phyloP scores from a whole-genome alignment of 2,888 invertebrate species.

The Lasioglossum figueresi region DNA sequence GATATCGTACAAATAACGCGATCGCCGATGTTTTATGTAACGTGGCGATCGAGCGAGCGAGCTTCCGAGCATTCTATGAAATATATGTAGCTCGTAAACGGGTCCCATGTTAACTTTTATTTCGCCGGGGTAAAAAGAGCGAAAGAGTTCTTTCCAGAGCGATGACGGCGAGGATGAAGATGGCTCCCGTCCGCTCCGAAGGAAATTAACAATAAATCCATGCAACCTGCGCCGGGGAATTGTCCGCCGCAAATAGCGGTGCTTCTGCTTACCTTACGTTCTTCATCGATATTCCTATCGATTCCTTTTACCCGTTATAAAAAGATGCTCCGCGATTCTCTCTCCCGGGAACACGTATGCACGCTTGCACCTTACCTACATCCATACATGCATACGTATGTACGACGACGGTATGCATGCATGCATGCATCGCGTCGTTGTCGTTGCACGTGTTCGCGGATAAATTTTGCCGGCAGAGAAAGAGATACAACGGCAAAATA shows the following conservation, averaged over 20 bases:
- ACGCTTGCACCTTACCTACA: conserved; percentile 5
- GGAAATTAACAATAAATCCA: conserved; percentile 58
- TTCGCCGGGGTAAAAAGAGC: not conserved
- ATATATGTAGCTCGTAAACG: conserved; percentile 11
- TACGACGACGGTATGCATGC: not conserved
- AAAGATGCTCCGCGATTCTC: conserved; percentile 57
- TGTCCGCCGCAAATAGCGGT: conserved; percentile 47
- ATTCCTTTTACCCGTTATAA: conserved; percentile 46
- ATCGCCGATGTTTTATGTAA: conserved; percentile 19
- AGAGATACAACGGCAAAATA: conserved; percentile 34
- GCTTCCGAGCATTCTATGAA: conserved; percentile 6
- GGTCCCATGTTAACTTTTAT: not conserved
- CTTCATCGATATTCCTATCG: conserved; percentile 67
- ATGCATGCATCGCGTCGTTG: not conserved
- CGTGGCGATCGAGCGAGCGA: not conserved
- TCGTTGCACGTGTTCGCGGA: conserved; percentile 42
- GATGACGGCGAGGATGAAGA: not conserved
- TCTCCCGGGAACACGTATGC: conserved; percentile 51
- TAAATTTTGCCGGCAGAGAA: conserved; percentile 53
- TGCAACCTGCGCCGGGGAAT: conserved; percentile 42
- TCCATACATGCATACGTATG: not conserved
- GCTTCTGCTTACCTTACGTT: conserved; percentile 45
- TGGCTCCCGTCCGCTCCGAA: conserved; percentile 1
- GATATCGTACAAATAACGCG: not conserved
- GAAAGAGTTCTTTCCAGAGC: not conserved